A percentile compares a stretch with the other conserved stretches of the same genome.
These are phyloP conservation scores for Natator depressus DNA, from an alignment of 2,113 vertebrate species.

Conservation along the genomic window DNA sequence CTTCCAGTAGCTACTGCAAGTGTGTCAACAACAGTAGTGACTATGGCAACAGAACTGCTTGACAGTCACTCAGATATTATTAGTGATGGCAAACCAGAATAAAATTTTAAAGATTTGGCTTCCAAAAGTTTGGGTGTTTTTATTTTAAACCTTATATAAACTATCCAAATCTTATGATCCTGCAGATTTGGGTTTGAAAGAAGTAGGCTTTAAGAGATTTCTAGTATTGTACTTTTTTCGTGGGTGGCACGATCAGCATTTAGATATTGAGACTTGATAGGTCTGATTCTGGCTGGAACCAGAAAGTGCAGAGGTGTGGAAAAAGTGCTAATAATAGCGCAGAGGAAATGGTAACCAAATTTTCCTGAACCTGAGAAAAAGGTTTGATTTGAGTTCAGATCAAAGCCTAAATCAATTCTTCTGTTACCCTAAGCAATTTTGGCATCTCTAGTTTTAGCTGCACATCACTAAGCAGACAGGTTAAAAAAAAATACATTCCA, in stretches of 20 bases:
- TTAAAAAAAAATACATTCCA: background rate
- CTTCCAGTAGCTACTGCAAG: background rate
- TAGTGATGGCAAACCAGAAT: background rate
- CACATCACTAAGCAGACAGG: background rate
- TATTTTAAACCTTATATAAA: background rate
- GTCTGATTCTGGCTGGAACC: background rate
- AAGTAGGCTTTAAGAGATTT: background rate
- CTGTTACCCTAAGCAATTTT: background rate
- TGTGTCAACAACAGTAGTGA: background rate
- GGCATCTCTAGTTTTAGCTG: background rate
- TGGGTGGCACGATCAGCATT: background rate
- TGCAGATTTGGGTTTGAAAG: background rate
- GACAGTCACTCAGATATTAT: background rate
- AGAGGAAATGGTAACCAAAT: background rate
- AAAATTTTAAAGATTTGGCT: background rate
- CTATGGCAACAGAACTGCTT: background rate
- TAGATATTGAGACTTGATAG: background rate
- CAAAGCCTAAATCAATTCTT: background rate
- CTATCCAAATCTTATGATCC: background rate
- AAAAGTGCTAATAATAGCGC: background rate
- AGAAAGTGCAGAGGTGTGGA: background rate
- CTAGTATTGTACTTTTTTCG: background rate
- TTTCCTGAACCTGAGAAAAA: background rate
- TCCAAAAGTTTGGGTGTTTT: background rate
- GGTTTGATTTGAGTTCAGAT: background rate